These are phyloP conservation scores for Pararge aegeria DNA, from an alignment of 1,140 invertebrate genomes.

Conservation along the genomic window DNA sequence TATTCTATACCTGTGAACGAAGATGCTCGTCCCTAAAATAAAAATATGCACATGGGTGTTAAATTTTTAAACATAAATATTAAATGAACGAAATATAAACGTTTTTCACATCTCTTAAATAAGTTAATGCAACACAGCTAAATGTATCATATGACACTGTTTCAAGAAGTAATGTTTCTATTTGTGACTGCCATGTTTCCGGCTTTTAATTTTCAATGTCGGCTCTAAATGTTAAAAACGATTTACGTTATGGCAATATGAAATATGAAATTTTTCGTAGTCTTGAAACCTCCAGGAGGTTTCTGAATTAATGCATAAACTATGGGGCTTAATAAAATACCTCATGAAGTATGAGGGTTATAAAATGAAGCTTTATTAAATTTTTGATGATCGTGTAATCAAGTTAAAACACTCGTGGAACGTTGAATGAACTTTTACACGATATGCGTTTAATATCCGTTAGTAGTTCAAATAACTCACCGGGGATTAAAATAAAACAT, in stretches of 20 bases:
- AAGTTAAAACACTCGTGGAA: slow-evolving; percentile 25
- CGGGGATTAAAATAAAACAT: slow-evolving; percentile 31
- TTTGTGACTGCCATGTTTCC: slow-evolving; percentile 58
- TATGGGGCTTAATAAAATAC: background rate
- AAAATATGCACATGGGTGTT: background rate
- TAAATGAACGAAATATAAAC: slow-evolving; percentile 11
- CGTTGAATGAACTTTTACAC: slow-evolving; percentile 29
- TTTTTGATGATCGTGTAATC: slow-evolving; percentile 29
- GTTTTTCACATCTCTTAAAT: slow-evolving; percentile 21
- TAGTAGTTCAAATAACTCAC: slow-evolving; percentile 33
- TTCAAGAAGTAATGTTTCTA: slow-evolving; percentile 68
- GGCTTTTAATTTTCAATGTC: slow-evolving; percentile 47
- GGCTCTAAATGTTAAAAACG: slow-evolving; percentile 21
- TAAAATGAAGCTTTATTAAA: slow-evolving; percentile 14
- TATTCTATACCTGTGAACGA: too few species aligned
- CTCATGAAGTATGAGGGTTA: background rate
- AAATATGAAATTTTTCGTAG: slow-evolving; percentile 14
- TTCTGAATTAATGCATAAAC: too few species aligned
- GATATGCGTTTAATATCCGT: slow-evolving; percentile 32
- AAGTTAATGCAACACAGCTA: slow-evolving; percentile 39
- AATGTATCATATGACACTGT: slow-evolving; percentile 56
- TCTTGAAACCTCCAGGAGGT: too few species aligned
- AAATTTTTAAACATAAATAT: slow-evolving; percentile 7
- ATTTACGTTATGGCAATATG: slow-evolving; percentile 25
- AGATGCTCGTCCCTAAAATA: too few species aligned